phyloP scores from a whole-genome alignment of 2,888 invertebrate genomes.

The Steinernema scapterisci region DNA sequence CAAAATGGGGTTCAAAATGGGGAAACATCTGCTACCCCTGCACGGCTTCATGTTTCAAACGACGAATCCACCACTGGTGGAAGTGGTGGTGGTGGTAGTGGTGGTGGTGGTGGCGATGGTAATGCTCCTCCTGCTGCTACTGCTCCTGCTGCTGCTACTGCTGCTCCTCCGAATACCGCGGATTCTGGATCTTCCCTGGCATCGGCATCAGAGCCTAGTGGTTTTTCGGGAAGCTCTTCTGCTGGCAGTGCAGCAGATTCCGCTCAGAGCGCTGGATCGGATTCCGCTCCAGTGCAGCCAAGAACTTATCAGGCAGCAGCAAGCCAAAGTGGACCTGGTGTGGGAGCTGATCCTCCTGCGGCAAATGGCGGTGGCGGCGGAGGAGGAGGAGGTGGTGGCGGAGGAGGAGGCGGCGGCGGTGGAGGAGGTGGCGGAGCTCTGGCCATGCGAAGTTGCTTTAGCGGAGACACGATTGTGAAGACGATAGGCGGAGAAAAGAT shows the following conservation, averaged over 20 bases:
- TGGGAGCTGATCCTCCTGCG: no score
- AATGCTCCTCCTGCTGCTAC: no score
- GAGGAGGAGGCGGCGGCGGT: conserved; percentile 30
- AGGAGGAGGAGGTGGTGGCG: conserved; percentile 33
- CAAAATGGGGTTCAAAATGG: no score
- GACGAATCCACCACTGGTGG: background rate
- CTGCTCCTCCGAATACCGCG: no score
- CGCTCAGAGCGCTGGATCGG: background rate
- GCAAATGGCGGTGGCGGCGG: conserved; percentile 35
- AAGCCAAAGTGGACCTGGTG: background rate
- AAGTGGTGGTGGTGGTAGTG: conserved; percentile 22
- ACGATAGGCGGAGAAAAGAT: conserved; percentile 49
- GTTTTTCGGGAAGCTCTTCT: no score
- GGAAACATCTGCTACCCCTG: no score
- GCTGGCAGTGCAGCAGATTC: no score
- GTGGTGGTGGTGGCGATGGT: background rate
- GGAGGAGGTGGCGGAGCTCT: conserved; percentile 36
- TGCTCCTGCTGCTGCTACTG: no score
- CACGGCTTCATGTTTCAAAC: no score
- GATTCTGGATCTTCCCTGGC: no score
- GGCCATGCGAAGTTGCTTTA: conserved; percentile 55
- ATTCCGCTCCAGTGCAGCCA: conserved; percentile 38
- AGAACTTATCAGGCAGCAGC: conserved; percentile 40
- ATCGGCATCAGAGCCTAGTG: no score
- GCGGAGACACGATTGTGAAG: conserved; percentile 58